Evolutionary conservation across 2,888 invertebrate genomes (phyloP).

Genomic region (Proisotoma minuta): DNA sequence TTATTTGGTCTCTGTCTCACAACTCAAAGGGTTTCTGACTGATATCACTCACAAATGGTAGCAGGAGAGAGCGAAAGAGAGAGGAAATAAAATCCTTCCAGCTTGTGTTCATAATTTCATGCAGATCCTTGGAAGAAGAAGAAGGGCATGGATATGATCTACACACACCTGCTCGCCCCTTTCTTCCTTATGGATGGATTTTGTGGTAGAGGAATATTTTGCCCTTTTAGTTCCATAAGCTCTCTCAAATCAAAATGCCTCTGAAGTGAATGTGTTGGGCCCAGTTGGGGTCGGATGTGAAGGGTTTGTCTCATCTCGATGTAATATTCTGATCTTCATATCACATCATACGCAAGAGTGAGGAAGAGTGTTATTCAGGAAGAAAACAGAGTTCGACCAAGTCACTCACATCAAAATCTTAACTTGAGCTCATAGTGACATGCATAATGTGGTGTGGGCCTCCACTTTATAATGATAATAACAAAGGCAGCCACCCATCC

Average conservation of each 20-base stretch:
- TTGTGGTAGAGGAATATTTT: not conserved
- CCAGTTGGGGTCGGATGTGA: too few relatives aligned
- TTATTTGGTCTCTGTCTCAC: constrained; percentile 4
- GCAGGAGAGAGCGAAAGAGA: not conserved
- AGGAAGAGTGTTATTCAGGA: too few relatives aligned
- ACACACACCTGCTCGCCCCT: not conserved
- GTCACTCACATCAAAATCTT: too few relatives aligned
- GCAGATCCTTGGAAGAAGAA: not conserved
- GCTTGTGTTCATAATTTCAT: not conserved
- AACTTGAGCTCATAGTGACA: too few relatives aligned
- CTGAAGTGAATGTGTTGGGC: too few relatives aligned
- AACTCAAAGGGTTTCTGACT: not conserved
- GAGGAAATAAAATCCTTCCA: not conserved
- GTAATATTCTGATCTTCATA: too few relatives aligned
- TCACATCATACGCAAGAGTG: not conserved
- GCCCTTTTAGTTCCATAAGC: too few relatives aligned
- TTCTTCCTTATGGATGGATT: not conserved
- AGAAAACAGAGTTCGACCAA: too few relatives aligned
- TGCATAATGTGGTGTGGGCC: not conserved
- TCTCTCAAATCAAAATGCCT: too few relatives aligned
- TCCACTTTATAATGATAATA: not conserved
- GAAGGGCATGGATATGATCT: too few relatives aligned
- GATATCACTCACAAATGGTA: not conserved
- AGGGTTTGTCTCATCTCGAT: too few relatives aligned
- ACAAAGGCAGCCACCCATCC: not conserved